Percentiles rank a stretch among this genome's conserved stretches.
These are phyloP conservation scores for Drosophila mercatorum DNA, from an alignment of 2,888 invertebrate species.

Conservation along the genomic window DNA sequence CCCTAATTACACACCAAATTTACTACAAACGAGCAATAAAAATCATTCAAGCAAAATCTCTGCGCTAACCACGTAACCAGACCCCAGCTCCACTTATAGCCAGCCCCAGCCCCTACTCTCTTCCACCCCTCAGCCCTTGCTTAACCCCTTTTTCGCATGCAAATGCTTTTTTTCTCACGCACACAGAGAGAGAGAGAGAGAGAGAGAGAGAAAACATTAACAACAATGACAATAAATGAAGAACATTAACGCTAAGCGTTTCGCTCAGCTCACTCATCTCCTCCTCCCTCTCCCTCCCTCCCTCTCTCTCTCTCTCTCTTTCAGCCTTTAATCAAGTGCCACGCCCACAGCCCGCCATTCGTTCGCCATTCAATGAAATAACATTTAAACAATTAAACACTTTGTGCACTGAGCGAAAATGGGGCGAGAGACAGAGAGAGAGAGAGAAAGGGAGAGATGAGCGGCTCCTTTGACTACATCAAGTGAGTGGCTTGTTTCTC, in stretches of 20 bases:
- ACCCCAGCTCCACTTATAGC: constrained; percentile 7
- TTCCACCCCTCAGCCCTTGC: not conserved
- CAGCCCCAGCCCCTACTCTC: not conserved
- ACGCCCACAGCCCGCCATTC: not conserved
- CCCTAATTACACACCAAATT: constrained; percentile 78
- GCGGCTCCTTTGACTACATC: too few relatives aligned
- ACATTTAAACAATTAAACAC: constrained; percentile 71
- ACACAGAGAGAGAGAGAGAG: constrained; percentile 50
- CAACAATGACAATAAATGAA: constrained; percentile 78
- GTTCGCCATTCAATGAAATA: constrained; percentile 69
- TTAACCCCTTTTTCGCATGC: constrained; percentile 50
- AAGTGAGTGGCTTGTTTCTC: too few relatives aligned
- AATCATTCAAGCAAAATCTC: constrained; percentile 80
- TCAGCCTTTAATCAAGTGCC: constrained; percentile 16
- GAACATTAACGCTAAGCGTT: constrained; percentile 77
- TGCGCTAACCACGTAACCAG: constrained; percentile 55
- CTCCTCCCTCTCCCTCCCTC: too few relatives aligned
- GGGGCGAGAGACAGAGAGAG: not conserved
- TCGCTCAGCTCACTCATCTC: constrained; percentile 10
- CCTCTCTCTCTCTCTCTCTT: not conserved
- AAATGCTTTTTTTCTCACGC: constrained; percentile 75
- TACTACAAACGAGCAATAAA: constrained; percentile 79
- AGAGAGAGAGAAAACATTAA: constrained; percentile 58
- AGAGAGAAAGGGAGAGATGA: too few relatives aligned
- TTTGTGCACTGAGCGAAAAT: constrained; percentile 7